Percentiles rank a stretch among this genome's conserved stretches.
Conservation (phyloP, 2,113 vertebrate species). For the Orientallactaga bullata region DNA sequence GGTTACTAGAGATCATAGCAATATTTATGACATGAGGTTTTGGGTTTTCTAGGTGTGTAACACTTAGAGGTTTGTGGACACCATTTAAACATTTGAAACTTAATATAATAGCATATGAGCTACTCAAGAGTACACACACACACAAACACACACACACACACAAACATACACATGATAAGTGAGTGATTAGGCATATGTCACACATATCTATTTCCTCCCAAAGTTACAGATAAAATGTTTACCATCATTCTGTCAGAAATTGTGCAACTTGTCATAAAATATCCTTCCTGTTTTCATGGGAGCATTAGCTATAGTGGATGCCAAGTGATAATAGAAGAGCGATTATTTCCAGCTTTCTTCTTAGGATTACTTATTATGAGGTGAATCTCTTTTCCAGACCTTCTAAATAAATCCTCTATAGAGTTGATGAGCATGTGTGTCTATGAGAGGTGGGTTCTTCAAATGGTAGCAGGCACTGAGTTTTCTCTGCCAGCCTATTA, state of each 20-base stretch:
- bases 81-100: slow-evolving; percentile 23
- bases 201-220: neutral
- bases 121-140: neutral
- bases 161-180: too few relatives aligned
- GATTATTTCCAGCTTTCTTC: slow-evolving; percentile 50
- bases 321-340: slow-evolving; percentile 51
- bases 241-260: slow-evolving; percentile 28
- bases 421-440: slow-evolving; percentile 48
- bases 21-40: slow-evolving; percentile 36
- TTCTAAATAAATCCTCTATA: slow-evolving; percentile 62
- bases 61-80: neutral
- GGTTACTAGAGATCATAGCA: slow-evolving; percentile 53
- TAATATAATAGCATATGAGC: neutral
- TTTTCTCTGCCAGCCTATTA: slow-evolving; percentile 67
- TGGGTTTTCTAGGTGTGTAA: neutral
- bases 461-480: slow-evolving; percentile 49
- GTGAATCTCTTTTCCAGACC: slow-evolving; percentile 5
- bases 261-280: slow-evolving; percentile 39
- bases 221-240: neutral
- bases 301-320: neutral
- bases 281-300: slow-evolving; percentile 35
- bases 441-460: slow-evolving; percentile 11
- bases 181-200: slow-evolving; percentile 37
- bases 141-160: neutral
- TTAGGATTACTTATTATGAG: slow-evolving; percentile 69